Base-by-base conservation (phyloP, 1,140 invertebrate genomes). In the Diabrotica undecimpunctata region DNA sequence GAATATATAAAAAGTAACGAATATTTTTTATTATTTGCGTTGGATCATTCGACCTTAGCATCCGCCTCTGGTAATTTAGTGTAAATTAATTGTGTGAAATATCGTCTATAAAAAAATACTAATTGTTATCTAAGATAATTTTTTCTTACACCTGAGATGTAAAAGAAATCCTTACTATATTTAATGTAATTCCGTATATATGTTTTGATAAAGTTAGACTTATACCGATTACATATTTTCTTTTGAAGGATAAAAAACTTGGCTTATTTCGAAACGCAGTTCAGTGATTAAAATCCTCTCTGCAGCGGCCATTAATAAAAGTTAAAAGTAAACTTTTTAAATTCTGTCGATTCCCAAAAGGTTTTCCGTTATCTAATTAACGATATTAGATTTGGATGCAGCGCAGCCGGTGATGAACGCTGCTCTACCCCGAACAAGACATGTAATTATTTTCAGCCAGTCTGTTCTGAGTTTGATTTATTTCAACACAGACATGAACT, bases 321-420 rank as follows among this genome's bases (percentile, higher is more conserved):
- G 53, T 52, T 41, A 65, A 54, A 65, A 63, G 59, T 65, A 46
- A 65, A 69, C 52, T 73, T 74, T 74, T 67, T 61, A 70, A 71
- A 75, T 73, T 71, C 66, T 56, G 54, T 66, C 69, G 70, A 71
- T 75, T 69, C 66, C 69, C 63, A 66, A 70, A 73, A 68, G 71
- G 70, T 74, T 74, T 75, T 74, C 70, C 66, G 69, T 77, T 75
- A 76, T 75, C 75, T 77, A 77, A 77, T 77, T 77, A 77, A 77
- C 70, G 74, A 77, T 77, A 75, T 77, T 76, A 75, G 74, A 75
- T 75, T 77, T 69, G 75, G 74, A 76, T 76, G 74, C 74, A 76
- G 69, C 68, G 62, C 66, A 52, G 65, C n/a, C 62, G 67, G 70
- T 76, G 73, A 77, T 77, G 75, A 75, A 77, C 73, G 72, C 71